Percentiles rank a stretch among this genome's conserved stretches.
Conservation (phyloP, 1,140 invertebrate genomes). For the Ceratina australensis region DNA sequence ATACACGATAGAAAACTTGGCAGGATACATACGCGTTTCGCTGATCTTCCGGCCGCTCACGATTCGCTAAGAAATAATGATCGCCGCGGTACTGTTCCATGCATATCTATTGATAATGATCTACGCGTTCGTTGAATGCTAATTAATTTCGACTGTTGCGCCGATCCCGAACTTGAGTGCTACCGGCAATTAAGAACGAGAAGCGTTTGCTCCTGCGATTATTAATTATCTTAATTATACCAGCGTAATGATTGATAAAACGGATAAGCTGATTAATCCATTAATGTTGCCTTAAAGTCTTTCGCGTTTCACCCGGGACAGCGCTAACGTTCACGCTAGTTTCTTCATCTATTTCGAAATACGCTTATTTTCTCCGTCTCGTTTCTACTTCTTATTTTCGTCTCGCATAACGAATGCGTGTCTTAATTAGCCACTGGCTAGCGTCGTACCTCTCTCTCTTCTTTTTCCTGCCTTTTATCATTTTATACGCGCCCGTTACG, state of each 20-base stretch:
- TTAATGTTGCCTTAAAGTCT: background rate
- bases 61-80: constrained; percentile 11
- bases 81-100: background rate
- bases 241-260: background rate
- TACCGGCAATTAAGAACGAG: background rate
- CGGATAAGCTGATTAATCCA: background rate
- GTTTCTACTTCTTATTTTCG: background rate
- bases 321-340: background rate
- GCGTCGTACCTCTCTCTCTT: background rate
- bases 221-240: background rate
- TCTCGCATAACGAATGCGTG: background rate
- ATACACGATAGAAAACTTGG: background rate
- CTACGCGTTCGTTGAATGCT: background rate
- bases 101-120: constrained; percentile 16
- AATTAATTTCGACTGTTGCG: constrained; percentile 9
- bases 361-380: background rate
- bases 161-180: background rate
- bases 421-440: background rate
- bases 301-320: background rate
- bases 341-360: background rate
- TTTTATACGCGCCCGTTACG: too few relatives aligned
- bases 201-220: background rate
- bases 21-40: constrained; percentile 12
- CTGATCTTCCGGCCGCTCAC: constrained; percentile 17
- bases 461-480: background rate